phyloP scores from a whole-genome alignment of 2,797 vertebrate genomes.

The Rhinichthys osculus region DNA sequence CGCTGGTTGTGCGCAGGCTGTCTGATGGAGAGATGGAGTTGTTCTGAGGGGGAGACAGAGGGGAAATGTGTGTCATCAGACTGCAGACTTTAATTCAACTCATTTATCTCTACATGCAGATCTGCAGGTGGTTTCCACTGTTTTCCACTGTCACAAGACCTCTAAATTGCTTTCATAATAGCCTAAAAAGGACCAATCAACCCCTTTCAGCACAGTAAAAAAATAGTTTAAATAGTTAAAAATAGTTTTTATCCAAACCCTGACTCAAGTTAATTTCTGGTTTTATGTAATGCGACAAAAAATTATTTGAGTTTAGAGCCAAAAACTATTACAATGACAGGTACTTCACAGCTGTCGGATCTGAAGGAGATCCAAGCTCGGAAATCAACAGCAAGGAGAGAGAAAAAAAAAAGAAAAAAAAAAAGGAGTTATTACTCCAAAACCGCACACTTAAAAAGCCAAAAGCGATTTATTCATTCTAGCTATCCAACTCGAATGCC shows the following conservation, averaged over 20 bases:
- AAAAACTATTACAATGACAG: constrained; percentile 47
- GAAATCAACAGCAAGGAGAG: constrained; percentile 25
- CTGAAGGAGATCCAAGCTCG: constrained; percentile 44
- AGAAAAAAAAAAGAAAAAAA: background rate
- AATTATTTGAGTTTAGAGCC: constrained; percentile 37
- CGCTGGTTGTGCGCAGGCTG: constrained; percentile 88
- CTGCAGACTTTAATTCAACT: constrained; percentile 60
- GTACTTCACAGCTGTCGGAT: constrained; percentile 50
- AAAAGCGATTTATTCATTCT: constrained; percentile 51
- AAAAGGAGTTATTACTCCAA: constrained; percentile 45
- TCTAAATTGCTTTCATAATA: background rate
- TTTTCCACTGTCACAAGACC: background rate
- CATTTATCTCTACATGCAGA: background rate
- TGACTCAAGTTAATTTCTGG: constrained; percentile 28
- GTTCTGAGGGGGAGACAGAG: constrained; percentile 78
- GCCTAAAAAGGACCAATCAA: background rate
- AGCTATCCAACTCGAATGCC: constrained; percentile 65
- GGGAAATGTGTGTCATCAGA: constrained; percentile 32
- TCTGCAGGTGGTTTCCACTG: background rate
- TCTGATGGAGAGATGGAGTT: constrained; percentile 95
- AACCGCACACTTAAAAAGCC: constrained; percentile 56
- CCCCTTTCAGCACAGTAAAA: background rate
- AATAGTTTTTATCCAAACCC: background rate
- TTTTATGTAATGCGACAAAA: constrained; percentile 13
- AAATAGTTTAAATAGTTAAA: no score